phyloP scores from a whole-genome alignment of 2,113 vertebrate genomes.

The Regulus satrapa region DNA sequence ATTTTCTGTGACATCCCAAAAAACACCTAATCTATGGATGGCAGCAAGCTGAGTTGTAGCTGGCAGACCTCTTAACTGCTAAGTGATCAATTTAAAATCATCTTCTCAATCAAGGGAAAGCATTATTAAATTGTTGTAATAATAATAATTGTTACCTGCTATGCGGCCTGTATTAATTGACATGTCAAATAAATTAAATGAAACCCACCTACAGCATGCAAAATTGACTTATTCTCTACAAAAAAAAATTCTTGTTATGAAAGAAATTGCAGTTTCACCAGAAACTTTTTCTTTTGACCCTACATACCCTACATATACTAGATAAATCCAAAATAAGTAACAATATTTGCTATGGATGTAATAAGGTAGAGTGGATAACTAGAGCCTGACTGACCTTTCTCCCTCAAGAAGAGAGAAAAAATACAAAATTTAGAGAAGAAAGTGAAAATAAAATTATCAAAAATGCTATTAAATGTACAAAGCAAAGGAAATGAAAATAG shows the following conservation, averaged over 20 bases:
- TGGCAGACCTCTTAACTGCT: neutral
- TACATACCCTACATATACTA: neutral
- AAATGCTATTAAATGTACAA: neutral
- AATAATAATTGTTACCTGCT: neutral
- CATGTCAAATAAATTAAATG: neutral
- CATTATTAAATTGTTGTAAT: neutral
- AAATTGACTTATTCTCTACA: neutral
- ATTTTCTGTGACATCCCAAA: neutral
- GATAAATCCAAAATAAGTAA: neutral
- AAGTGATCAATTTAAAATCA: neutral
- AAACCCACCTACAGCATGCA: neutral
- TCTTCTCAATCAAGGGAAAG: neutral
- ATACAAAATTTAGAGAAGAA: neutral
- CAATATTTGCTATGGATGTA: neutral
- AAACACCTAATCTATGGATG: neutral
- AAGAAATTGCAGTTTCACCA: neutral
- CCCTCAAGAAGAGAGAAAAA: neutral
- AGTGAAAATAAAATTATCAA: neutral
- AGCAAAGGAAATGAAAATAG: neutral
- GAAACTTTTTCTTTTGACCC: neutral
- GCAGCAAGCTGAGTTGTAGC: neutral
- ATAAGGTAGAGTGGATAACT: too few species aligned
- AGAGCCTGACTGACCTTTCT: neutral
- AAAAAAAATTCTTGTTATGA: neutral
- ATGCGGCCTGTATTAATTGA: neutral